Conservation (phyloP, 1,140 invertebrate species). For the Monomorium pharaonis region DNA sequence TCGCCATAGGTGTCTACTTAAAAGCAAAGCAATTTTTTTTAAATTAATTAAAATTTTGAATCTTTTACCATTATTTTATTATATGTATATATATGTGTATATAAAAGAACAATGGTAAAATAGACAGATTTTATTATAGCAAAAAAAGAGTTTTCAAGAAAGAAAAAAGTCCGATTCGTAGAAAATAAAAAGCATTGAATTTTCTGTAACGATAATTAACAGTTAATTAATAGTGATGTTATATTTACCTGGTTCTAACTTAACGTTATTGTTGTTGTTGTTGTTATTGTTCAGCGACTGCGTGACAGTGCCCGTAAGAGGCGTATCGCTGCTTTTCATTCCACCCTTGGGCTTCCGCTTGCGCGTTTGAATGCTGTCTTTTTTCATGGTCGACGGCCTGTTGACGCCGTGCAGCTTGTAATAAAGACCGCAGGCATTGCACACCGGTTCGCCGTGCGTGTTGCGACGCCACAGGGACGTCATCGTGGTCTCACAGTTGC, state of each 20-base stretch:
- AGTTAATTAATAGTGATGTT: slow-evolving; percentile 1
- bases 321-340: slow-evolving; percentile 81
- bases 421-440: slow-evolving; percentile 96
- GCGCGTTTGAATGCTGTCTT: slow-evolving; percentile 96
- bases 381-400: slow-evolving; percentile 96
- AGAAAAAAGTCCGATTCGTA: background rate
- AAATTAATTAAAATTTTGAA: no score
- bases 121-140: no score
- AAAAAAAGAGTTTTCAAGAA: background rate
- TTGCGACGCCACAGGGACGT: slow-evolving; percentile 96
- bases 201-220: background rate
- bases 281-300: slow-evolving; percentile 74
- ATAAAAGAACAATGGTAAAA: background rate
- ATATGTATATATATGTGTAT: no score
- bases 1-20: slow-evolving; percentile 81
- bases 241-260: slow-evolving; percentile 76
- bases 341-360: slow-evolving; percentile 95
- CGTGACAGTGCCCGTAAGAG: slow-evolving; percentile 52
- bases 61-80: no score
- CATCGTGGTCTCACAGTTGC: slow-evolving; percentile 93
- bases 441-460: slow-evolving; percentile 95
- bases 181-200: background rate
- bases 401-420: slow-evolving; percentile 95
- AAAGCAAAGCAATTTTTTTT: no score
- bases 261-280: slow-evolving; percentile 75